These are phyloP conservation scores for Pollicipes pollicipes DNA, from an alignment of 1,140 invertebrate species.

Conservation along the genomic window DNA sequence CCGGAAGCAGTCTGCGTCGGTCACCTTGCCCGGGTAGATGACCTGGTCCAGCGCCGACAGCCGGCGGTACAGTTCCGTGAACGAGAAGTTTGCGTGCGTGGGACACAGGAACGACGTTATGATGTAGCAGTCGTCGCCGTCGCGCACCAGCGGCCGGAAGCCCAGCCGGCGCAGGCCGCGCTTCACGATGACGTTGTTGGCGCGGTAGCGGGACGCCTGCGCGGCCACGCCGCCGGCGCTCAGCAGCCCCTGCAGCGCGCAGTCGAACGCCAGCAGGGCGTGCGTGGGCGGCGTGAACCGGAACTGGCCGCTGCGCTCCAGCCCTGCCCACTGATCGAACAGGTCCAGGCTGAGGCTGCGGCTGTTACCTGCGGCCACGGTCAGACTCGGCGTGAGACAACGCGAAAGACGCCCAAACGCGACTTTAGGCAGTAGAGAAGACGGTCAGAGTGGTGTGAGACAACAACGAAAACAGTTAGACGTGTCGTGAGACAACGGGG, in stretches of 20 bases:
- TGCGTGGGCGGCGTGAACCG: conserved; percentile 36
- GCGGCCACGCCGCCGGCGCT: conserved; percentile 28
- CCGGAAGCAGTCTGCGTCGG: no score
- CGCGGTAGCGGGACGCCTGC: conserved; percentile 29
- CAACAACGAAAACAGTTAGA: no score
- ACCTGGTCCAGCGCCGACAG: no score
- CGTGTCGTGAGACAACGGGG: no score
- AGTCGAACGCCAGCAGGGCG: conserved; percentile 29
- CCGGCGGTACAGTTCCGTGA: conserved; percentile 31
- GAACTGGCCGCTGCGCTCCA: conserved; percentile 30
- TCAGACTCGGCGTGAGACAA: no score
- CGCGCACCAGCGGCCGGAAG: conserved; percentile 27
- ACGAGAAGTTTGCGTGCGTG: conserved; percentile 28
- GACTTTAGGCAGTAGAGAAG: no score
- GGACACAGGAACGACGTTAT: conserved; percentile 33
- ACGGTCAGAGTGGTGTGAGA: no score
- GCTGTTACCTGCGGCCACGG: no score
- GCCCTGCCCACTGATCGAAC: no score
- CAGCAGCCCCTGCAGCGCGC: conserved; percentile 29
- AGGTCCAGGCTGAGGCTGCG: no score
- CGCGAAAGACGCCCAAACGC: no score
- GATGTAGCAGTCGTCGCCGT: conserved; percentile 26
- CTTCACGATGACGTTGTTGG: conserved; percentile 27
- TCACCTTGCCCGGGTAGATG: no score
- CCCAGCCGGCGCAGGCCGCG: conserved; percentile 30